Evolutionary conservation across 2,113 vertebrate species (phyloP).

Genomic region (Chloropsis cyanopogon): DNA sequence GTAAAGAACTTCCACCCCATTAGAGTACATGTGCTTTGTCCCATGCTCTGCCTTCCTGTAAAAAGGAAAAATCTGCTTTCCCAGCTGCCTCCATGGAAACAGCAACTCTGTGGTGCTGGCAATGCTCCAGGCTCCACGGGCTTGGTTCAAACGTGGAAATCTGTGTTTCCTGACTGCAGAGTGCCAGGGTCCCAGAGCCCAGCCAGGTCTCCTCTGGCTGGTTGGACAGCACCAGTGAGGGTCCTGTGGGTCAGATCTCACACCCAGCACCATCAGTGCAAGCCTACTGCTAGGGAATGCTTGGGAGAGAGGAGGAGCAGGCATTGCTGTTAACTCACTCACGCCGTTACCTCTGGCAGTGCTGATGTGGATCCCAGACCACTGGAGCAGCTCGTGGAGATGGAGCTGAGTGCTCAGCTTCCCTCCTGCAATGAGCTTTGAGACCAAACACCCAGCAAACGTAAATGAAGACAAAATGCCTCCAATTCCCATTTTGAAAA

Average conservation of each 20-base stretch:
- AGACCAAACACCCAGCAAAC: background rate
- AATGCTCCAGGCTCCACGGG: background rate
- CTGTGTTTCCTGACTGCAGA: background rate
- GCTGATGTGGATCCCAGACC: background rate
- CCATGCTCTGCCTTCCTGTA: background rate
- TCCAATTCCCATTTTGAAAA: background rate
- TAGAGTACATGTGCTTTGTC: background rate
- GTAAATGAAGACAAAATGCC: background rate
- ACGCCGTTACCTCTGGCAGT: background rate
- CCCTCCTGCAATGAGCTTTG: background rate
- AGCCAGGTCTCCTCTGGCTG: background rate
- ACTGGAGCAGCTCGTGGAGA: background rate
- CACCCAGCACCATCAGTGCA: background rate
- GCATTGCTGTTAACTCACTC: background rate
- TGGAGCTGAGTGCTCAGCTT: background rate
- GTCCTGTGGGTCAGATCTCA: background rate
- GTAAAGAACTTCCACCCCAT: background rate
- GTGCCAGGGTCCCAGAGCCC: background rate
- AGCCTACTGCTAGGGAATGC: background rate
- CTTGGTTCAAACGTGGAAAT: background rate
- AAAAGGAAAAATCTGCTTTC: conserved; percentile 7
- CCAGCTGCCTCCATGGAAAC: conserved; percentile 53
- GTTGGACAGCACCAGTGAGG: background rate
- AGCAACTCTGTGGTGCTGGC: background rate
- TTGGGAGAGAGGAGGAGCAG: background rate